Base-by-base conservation (phyloP, 2,888 invertebrate genomes). In the Helicoverpa assulta region DNA sequence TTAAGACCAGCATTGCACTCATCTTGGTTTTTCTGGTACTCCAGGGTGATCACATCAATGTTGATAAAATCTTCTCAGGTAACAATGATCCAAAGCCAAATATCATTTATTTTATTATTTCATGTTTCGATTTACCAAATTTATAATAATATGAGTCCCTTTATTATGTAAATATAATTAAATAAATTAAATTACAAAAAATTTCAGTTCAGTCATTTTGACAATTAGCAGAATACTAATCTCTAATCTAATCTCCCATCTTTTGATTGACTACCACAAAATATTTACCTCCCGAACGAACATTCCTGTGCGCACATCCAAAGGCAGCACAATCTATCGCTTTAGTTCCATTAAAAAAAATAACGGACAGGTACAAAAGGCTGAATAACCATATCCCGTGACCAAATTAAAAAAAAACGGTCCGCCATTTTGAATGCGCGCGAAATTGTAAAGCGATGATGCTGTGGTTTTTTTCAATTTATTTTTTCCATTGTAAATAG, bases 391-490 rank as follows among this genome's bases (percentile, higher is more conserved):
- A 80, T 78, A 76, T 71, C 81, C 89, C 90, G 79, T 90, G 86
- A 90, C 91, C 82, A 89, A 89, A 47, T 82, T 66, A 73, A 74
- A 79, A 80, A 37, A 82, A 82, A 80, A 60, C 59, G 26, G 29
- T 8, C 19, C 65, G 66, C 67, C 76, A 85, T 84, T 86, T 86
- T 76, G 73, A 85, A 87, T 86, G 82, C 82, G 87, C 90, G 92
- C 92, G 88, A 93, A 93, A 92, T 91, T 89, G 86, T 79, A 71
- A 40, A 78, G 55, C 83, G 85, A 89, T 91, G 90, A 91, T 83
- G 77, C 66, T 83, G 88, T 74, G 65, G 61, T 84, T 88, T 76
- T 76, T 87, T 85, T 71, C 60, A 79, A 85, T 86, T 76, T 77
- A 70, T 69, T 85, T 70, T 43, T 66, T 73, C 68, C 63, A 73